Evolutionary conservation across 2,113 vertebrate genomes (phyloP), one percentile per base, ranked within the genome.

Genomic region (Ardeotis arabs): DNA sequence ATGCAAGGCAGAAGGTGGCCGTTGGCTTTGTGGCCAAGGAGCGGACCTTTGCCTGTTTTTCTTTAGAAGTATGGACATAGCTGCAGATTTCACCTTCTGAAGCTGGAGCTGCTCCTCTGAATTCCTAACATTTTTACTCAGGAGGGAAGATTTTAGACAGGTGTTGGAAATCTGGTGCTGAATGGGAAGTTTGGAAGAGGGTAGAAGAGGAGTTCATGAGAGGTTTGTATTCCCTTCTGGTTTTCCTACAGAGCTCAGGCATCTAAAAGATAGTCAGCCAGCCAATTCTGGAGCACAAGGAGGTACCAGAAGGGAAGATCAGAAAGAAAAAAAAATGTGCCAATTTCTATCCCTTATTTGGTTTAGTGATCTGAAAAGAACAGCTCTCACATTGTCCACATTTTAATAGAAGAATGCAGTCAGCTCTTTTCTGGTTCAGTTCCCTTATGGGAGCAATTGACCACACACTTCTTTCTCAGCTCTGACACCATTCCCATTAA

Each of bases 321-420:
- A 70, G 69, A 44, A 62, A 82, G 35, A 84, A 59, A 78, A 87
- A 74, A 92, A 72, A 50, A 89, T 35, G 35, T 35, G 50, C 12
- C 67, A 50, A 84, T 78, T 94, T 84, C 84, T 91, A 78, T 72
- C 87, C 89, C 91, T 92, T 96, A 87, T 94, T 97, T 96, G 86
- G 84, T 87, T 92, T 90, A 86, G 68, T 35, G 78, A 74, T 87
- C 63, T 50, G 63, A 68, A 39, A n/a, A 94, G 64, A 77, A 47
- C 24, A 52, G 39, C 15, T 62, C 19, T 91, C 44, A 14, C 72
- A 63, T 77, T 19, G 12, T 53, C 92, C 63, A 67, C 64, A 72
- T 94, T 82, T 90, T 91, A 83, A 66, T 10, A 70, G 47, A 95
- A 83, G 73, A 96, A 83, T 84, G 67, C 66, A 67, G 50, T 81